Conservation (phyloP, 2,888 invertebrate genomes). For the Dicyrtoma fusca region DNA sequence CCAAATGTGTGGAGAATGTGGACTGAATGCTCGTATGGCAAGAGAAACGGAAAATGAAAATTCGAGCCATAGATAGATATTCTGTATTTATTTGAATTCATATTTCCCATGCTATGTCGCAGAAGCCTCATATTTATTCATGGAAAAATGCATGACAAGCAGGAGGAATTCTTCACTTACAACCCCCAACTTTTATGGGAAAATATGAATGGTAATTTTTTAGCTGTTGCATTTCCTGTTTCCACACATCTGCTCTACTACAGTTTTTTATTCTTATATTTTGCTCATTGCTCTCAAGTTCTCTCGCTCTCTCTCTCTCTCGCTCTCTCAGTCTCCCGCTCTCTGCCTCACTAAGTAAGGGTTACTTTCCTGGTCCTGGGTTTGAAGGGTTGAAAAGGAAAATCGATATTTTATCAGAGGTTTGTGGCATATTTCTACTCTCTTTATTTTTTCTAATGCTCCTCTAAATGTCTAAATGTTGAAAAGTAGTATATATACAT, state of each 20-base stretch:
- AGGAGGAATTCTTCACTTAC: slow-evolving; percentile 38
- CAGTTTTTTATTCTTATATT: slow-evolving; percentile 39
- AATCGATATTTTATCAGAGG: slow-evolving; percentile 45
- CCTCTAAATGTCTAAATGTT: neutral
- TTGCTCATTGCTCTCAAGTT: slow-evolving; percentile 36
- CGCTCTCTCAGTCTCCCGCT: neutral
- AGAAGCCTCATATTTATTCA: slow-evolving; percentile 43
- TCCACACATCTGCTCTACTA: slow-evolving; percentile 43
- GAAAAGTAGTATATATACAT: too few relatives aligned
- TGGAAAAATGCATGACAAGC: slow-evolving; percentile 46
- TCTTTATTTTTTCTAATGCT: slow-evolving; percentile 5
- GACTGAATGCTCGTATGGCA: slow-evolving; percentile 17
- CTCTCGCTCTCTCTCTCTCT: neutral
- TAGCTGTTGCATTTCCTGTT: slow-evolving; percentile 48
- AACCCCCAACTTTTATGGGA: slow-evolving; percentile 44
- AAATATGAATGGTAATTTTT: slow-evolving; percentile 47
- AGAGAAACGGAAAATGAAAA: slow-evolving; percentile 8
- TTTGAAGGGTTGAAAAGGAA: slow-evolving; percentile 45
- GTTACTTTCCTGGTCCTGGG: slow-evolving; percentile 37
- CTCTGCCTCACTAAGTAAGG: slow-evolving; percentile 15
- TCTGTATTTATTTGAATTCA: slow-evolving; percentile 33
- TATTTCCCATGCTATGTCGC: slow-evolving; percentile 33
- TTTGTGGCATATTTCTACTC: slow-evolving; percentile 36
- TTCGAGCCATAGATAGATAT: slow-evolving; percentile 23
- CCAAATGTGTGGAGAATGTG: slow-evolving; percentile 16